Conservation (phyloP, 1,140 invertebrate genomes). For the Leptinotarsa undecemlineata region DNA sequence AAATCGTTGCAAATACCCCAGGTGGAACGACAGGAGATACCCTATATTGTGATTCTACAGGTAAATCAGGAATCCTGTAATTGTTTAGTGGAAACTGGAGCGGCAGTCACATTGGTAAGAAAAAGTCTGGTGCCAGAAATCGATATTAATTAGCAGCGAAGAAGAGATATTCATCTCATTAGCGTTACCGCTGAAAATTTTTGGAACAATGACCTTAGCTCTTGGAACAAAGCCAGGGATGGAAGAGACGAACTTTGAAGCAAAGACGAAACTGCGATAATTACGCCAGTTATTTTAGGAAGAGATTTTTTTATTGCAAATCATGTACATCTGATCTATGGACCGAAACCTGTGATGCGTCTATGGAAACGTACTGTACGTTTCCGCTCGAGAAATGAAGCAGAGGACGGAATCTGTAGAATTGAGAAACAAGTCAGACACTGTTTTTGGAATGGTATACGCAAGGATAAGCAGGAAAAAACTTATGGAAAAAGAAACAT, state of each 20-base stretch:
- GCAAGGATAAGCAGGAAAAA: neutral
- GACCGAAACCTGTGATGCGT: neutral
- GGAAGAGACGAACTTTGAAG: neutral
- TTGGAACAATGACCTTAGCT: neutral
- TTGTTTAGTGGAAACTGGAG: neutral
- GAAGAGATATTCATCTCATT: neutral
- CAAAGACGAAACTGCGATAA: neutral
- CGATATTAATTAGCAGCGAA: neutral
- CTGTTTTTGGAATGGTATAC: neutral
- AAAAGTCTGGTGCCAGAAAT: neutral
- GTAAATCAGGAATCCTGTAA: neutral
- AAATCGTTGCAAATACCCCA: neutral
- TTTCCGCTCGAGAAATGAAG: constrained; percentile 4
- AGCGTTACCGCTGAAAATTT: constrained; percentile 1
- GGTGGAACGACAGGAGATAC: neutral
- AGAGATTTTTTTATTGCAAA: neutral
- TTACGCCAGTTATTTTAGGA: neutral
- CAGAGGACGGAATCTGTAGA: neutral
- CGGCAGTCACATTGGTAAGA: neutral
- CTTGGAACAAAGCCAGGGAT: neutral
- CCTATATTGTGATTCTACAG: neutral
- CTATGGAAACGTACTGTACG: neutral
- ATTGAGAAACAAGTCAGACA: neutral
- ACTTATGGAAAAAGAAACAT: neutral
- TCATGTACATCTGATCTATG: neutral